These are phyloP conservation scores for Aleiodes leptofemur DNA, from an alignment of 2,888 invertebrate genomes.

Conservation along the genomic window DNA sequence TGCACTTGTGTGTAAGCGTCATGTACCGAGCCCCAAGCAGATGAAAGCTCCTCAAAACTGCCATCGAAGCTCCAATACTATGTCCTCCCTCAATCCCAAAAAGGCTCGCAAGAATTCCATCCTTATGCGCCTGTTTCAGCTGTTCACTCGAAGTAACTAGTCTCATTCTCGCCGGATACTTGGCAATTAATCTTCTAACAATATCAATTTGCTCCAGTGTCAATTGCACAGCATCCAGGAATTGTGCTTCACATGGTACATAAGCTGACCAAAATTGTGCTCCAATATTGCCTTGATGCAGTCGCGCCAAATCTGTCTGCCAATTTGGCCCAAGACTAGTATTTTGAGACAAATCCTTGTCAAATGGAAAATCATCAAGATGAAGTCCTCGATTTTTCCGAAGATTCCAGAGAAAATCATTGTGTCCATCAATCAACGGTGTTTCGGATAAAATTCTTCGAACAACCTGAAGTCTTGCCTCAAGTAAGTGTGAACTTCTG, in stretches of 20 bases:
- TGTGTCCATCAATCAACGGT: constrained; percentile 78
- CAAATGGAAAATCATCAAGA: constrained; percentile 73
- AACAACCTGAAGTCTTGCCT: constrained; percentile 78
- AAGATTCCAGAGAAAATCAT: constrained; percentile 75
- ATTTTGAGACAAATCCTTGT: constrained; percentile 71
- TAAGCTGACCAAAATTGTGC: constrained; percentile 76
- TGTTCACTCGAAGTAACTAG: constrained; percentile 79
- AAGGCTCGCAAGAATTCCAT: constrained; percentile 78
- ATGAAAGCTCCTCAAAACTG: constrained; percentile 81
- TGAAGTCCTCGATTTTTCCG: constrained; percentile 72
- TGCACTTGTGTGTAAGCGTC: constrained; percentile 82
- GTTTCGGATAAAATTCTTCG: constrained; percentile 77
- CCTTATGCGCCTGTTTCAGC: constrained; percentile 79
- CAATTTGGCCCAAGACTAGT: constrained; percentile 71
- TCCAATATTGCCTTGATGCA: constrained; percentile 76
- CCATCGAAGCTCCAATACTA: constrained; percentile 81
- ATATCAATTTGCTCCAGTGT: constrained; percentile 83
- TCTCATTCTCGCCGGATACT: constrained; percentile 76
- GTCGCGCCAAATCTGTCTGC: constrained; percentile 77
- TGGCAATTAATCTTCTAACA: constrained; percentile 78
- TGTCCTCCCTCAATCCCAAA: constrained; percentile 83
- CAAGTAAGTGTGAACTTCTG: constrained; percentile 78
- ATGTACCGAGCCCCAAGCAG: constrained; percentile 81
- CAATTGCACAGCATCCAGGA: constrained; percentile 81
- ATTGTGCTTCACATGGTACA: constrained; percentile 81